Evolutionary conservation across 2,888 invertebrate species (phyloP), one percentile per base, ranked within the genome.

Genomic region (Dynastes hyllus): DNA sequence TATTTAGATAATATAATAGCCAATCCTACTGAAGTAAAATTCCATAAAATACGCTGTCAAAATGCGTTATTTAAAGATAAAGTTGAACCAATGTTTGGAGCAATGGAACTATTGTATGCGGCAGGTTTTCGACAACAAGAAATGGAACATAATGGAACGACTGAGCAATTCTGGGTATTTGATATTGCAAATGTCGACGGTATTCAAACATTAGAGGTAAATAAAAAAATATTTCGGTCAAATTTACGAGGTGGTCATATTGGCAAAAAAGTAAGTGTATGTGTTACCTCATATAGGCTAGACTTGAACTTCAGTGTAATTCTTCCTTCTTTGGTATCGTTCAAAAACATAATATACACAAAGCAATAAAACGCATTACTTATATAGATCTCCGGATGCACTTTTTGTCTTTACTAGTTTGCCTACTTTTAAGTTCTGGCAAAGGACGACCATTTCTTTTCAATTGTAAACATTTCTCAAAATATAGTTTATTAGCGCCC

Each of bases 1-100:
- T 98, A 98, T 90, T 89, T 98, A 83, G 96, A 97, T 85, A 99
- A 99, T 87, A 95, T 99, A 61, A 91, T 96, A 2, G 92, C 93
- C 65, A 92, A 96, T 88, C 97, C 97, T 0, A 92, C 92, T 0
- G 97, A 98, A 85, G 94, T 95, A 80, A 99, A 98, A 87, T 99
- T 93, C 88, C 94, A 94, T 84, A 96, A 95, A 90, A 98, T 99
- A 77, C 91, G 97, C 82, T 92, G 95, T 91, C 92, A 93, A 2
- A 98, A 98, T 88, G 90, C 91, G 83, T 92, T 91, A 75, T 97
- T 96, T 86, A 91, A 92, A 84, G 97, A 98, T 76, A 93, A 95
- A 87, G 96, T 98, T 0, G 90, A 92, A 16, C 92, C 93, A 0
- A 89, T 97, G 40, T 94, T 96, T 84, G 98, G 98, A 0, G 92